These are phyloP conservation scores for Drosophila subquinaria DNA, from an alignment of 2,888 invertebrate species.

Conservation along the genomic window DNA sequence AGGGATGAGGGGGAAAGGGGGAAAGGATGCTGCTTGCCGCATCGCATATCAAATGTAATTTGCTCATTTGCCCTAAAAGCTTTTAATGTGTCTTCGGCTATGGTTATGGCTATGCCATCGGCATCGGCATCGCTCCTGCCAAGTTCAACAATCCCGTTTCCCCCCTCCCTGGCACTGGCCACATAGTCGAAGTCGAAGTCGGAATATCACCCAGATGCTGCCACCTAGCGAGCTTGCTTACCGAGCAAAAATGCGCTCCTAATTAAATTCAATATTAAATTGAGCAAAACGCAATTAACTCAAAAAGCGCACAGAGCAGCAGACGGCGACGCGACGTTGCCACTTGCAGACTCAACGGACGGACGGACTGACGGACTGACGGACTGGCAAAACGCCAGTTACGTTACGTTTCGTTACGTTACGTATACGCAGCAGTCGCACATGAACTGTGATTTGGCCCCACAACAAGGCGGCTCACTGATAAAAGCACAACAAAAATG, in stretches of 20 bases:
- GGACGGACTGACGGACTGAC: not conserved
- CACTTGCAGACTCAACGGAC: constrained; percentile 16
- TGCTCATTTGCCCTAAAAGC: constrained; percentile 82
- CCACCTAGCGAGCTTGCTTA: constrained; percentile 53
- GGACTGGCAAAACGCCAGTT: constrained; percentile 38
- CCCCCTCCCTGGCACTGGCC: constrained; percentile 8
- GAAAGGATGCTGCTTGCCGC: constrained; percentile 11
- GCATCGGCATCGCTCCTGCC: not conserved
- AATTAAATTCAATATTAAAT: constrained; percentile 84
- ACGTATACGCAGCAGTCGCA: constrained; percentile 31
- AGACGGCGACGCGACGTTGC: constrained; percentile 18
- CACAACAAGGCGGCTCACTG: constrained; percentile 2
- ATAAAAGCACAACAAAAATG: constrained; percentile 5
- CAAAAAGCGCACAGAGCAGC: constrained; percentile 64
- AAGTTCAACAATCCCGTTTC: not conserved
- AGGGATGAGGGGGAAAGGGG: not conserved
- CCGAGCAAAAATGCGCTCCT: constrained; percentile 75
- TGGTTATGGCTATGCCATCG: constrained; percentile 50
- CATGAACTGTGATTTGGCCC: constrained; percentile 45
- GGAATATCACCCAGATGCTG: constrained; percentile 33
- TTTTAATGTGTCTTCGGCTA: constrained; percentile 74
- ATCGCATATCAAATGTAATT: constrained; percentile 80
- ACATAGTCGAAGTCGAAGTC: constrained; percentile 47
- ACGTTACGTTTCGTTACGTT: constrained; percentile 36
- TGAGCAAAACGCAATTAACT: constrained; percentile 83